phyloP scores from a whole-genome alignment of 1,140 invertebrate species.

The Caerostris extrusa region DNA sequence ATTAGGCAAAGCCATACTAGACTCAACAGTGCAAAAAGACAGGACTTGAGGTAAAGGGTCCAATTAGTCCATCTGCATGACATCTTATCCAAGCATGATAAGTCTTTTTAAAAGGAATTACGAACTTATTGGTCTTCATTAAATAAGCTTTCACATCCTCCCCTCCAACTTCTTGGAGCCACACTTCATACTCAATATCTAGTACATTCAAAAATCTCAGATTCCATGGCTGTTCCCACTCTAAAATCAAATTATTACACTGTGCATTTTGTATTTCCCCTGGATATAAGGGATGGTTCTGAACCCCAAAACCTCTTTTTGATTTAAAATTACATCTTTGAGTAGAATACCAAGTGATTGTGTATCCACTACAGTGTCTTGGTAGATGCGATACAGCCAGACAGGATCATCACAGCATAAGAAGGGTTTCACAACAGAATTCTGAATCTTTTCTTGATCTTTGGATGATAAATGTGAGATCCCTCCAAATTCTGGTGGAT shows the following conservation, averaged over 20 bases:
- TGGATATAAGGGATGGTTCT: conserved; percentile 17
- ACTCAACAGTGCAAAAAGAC: conserved; percentile 59
- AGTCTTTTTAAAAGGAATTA: background rate
- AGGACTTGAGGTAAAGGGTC: conserved; percentile 69
- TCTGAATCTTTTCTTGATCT: conserved; percentile 81
- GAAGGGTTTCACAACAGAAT: conserved; percentile 81
- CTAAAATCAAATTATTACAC: conserved; percentile 55
- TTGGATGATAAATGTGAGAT: conserved; percentile 81
- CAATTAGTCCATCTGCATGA: conserved; percentile 62
- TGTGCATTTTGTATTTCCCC: conserved; percentile 33
- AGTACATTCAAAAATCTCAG: conserved; percentile 74
- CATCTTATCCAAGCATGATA: conserved; percentile 72
- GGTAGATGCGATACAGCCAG: conserved; percentile 84
- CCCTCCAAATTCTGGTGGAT: conserved; percentile 81
- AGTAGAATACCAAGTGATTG: conserved; percentile 77
- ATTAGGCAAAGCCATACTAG: background rate
- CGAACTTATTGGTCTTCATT: conserved; percentile 37
- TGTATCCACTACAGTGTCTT: conserved; percentile 83
- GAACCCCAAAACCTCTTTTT: background rate
- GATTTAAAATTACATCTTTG: background rate
- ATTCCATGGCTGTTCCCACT: conserved; percentile 79
- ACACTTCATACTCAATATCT: conserved; percentile 79
- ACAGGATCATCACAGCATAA: conserved; percentile 83
- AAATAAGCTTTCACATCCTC: conserved; percentile 64
- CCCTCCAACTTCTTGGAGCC: conserved; percentile 72